Conservation (phyloP, 1,140 invertebrate species). For the Acyrthosiphon pisum region DNA sequence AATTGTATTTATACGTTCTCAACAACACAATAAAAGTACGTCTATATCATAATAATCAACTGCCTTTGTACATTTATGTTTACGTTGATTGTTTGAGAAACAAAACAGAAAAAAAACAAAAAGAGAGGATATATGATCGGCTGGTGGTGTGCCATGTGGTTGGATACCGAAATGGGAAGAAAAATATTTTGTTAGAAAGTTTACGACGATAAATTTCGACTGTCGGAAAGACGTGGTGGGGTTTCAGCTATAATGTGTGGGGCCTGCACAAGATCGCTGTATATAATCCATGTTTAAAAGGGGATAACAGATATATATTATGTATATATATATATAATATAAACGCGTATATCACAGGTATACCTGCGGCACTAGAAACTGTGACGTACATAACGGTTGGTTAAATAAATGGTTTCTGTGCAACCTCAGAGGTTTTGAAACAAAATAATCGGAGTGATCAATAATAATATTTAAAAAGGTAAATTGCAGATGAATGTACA, state of each 20-base stretch:
- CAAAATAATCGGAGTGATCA: neutral
- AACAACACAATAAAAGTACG: neutral
- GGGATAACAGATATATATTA: neutral
- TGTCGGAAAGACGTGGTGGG: neutral
- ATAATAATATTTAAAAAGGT: neutral
- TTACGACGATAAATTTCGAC: conserved; percentile 4
- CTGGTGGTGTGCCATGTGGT: neutral
- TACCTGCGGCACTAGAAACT: neutral
- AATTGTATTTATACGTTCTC: too few species aligned
- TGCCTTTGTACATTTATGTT: neutral
- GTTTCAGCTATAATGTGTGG: neutral
- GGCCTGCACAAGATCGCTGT: neutral
- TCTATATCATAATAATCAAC: neutral
- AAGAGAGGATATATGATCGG: neutral
- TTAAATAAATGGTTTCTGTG: neutral
- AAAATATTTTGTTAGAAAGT: conserved; percentile 22
- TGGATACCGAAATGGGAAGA: neutral
- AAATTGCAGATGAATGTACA: neutral
- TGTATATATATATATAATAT: neutral
- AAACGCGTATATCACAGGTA: neutral
- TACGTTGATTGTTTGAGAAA: neutral
- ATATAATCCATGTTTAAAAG: neutral
- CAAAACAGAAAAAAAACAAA: neutral
- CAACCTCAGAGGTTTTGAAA: neutral
- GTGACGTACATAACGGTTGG: neutral